Evolutionary conservation across 2,888 invertebrate genomes (phyloP).

Genomic region (Cephus nigrinus): DNA sequence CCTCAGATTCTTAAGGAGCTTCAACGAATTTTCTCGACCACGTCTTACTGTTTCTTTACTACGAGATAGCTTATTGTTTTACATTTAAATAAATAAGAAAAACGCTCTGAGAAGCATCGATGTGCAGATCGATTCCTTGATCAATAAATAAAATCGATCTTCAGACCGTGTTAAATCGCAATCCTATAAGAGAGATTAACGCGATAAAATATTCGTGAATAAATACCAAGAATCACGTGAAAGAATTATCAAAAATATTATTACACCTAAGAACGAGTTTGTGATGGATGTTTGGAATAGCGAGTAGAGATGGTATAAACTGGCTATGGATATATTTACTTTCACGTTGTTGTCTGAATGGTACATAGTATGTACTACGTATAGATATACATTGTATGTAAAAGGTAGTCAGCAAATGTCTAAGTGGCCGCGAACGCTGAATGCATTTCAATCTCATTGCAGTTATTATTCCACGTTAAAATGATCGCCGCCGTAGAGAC

Average conservation of each 20-base stretch:
- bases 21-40: neutral
- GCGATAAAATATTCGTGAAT: neutral
- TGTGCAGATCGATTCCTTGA: neutral
- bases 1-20: neutral
- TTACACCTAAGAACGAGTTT: neutral
- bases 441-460: conserved; percentile 45
- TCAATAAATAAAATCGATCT: neutral
- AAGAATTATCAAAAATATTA: neutral
- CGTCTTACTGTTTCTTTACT: neutral
- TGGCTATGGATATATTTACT: neutral
- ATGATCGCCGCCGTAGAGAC: conserved; percentile 7
- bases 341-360: neutral
- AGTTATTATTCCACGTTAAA: conserved; percentile 35
- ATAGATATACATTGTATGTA: neutral
- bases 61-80: neutral
- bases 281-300: neutral
- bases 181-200: neutral
- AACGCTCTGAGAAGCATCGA: neutral
- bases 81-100: neutral
- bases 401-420: conserved; percentile 23
- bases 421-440: conserved; percentile 40
- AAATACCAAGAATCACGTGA: neutral
- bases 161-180: neutral
- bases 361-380: neutral
- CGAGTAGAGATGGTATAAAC: neutral